These are phyloP conservation scores for Phocides pigmalion DNA, from an alignment of 1,140 invertebrate species.

Conservation along the genomic window DNA sequence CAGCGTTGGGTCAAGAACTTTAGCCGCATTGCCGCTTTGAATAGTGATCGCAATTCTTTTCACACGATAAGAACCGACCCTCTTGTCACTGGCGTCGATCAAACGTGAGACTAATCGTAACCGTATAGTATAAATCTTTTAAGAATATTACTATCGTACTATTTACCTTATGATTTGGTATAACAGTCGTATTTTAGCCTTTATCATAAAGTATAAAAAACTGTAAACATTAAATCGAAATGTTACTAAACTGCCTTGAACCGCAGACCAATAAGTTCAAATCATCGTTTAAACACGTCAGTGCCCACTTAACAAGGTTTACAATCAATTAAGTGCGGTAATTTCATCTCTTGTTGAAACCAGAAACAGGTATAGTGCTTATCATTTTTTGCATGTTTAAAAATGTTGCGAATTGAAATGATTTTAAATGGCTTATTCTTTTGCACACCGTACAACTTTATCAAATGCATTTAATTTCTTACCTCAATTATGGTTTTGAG, in stretches of 20 bases:
- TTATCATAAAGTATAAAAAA: not conserved
- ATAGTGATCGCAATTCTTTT: too few species aligned
- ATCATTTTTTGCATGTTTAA: not conserved
- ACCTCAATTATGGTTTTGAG: too few species aligned
- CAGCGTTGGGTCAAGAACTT: too few species aligned
- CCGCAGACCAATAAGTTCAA: constrained; percentile 6
- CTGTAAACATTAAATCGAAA: not conserved
- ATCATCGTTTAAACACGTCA: constrained; percentile 15
- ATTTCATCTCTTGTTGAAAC: constrained; percentile 5
- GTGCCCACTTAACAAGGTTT: constrained; percentile 12
- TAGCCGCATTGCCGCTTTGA: too few species aligned
- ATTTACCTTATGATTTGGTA: not conserved
- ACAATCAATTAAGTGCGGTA: constrained; percentile 19
- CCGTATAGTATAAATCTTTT: too few species aligned
- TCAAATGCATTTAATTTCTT: too few species aligned
- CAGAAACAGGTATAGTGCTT: not conserved
- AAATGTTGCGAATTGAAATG: not conserved
- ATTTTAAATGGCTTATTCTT: too few species aligned
- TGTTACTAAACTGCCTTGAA: constrained; percentile 10
- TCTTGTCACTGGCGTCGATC: too few species aligned
- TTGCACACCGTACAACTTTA: too few species aligned
- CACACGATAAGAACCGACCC: too few species aligned
- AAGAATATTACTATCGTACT: too few species aligned
- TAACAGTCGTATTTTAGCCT: not conserved
- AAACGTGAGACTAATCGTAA: too few species aligned